Percentiles rank a stretch among this genome's conserved stretches.
Conservation (phyloP, 2,113 vertebrate genomes). For the Octodon degus region DNA sequence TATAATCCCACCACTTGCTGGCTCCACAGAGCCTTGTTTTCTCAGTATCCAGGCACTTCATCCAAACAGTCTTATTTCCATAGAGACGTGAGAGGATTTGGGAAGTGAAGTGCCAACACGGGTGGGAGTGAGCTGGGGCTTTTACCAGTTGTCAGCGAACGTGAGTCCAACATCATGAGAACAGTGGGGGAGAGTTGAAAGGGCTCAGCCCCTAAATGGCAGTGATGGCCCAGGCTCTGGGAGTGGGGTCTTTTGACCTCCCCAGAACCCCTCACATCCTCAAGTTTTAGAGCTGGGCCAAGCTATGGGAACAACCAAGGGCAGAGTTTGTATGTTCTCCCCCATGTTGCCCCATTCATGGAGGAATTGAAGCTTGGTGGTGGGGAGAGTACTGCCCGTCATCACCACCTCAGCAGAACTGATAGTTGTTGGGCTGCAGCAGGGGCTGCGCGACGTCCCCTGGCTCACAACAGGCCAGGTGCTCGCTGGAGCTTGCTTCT, state of each 20-base stretch:
- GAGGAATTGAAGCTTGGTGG: slow-evolving; percentile 22
- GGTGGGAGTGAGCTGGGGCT: background rate
- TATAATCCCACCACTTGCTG: background rate
- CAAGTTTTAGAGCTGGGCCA: slow-evolving; percentile 51
- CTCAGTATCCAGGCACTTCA: background rate
- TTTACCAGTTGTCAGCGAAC: background rate
- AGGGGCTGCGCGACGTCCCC: slow-evolving; percentile 89
- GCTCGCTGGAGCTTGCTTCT: slow-evolving; percentile 87
- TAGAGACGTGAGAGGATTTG: background rate
- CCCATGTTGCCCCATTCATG: background rate
- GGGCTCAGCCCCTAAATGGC: slow-evolving; percentile 67
- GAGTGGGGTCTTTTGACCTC: background rate
- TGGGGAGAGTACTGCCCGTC: background rate
- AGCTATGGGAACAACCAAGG: slow-evolving; percentile 34
- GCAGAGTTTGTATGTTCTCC: slow-evolving; percentile 38
- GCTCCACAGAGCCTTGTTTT: background rate
- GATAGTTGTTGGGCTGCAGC: slow-evolving; percentile 96
- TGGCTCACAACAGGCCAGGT: slow-evolving; percentile 90
- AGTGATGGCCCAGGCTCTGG: slow-evolving; percentile 66
- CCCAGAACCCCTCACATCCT: background rate
- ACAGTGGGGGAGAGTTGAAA: background rate
- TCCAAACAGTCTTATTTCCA: background rate
- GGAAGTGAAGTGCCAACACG: background rate
- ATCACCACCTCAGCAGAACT: slow-evolving; percentile 90
- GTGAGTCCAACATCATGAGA: slow-evolving; percentile 10